Evolutionary conservation across 2,113 vertebrate genomes (phyloP).

Genomic region (Pipa parva): DNA sequence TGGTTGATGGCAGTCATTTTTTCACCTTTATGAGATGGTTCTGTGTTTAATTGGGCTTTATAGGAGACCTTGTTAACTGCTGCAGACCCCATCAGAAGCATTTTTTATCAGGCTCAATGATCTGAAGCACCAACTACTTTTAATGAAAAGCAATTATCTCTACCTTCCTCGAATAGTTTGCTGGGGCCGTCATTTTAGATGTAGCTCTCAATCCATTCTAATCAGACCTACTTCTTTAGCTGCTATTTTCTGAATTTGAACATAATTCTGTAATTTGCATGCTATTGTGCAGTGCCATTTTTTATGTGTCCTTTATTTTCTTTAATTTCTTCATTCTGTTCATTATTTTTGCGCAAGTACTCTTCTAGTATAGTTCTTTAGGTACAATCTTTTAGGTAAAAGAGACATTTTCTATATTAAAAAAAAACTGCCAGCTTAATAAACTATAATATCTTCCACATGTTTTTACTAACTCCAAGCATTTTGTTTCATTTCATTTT

Average conservation of each 20-base stretch:
- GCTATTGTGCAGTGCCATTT: too few species aligned
- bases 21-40: slow-evolving; percentile 47
- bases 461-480: too few species aligned
- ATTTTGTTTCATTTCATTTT: too few species aligned
- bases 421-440: too few species aligned
- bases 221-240: slow-evolving; percentile 47
- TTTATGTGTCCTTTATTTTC: too few species aligned
- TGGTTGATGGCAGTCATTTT: slow-evolving; percentile 45
- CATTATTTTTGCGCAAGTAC: too few species aligned
- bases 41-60: slow-evolving; percentile 62
- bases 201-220: slow-evolving; percentile 47
- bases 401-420: too few species aligned
- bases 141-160: slow-evolving; percentile 60
- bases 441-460: too few species aligned
- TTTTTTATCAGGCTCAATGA: slow-evolving; percentile 60
- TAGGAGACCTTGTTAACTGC: slow-evolving; percentile 55
- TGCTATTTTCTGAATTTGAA: slow-evolving; percentile 4
- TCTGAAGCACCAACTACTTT: slow-evolving; percentile 68
- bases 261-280: neutral
- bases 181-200: slow-evolving; percentile 47
- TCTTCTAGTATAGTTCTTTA: too few species aligned
- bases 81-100: slow-evolving; percentile 53
- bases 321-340: too few species aligned
- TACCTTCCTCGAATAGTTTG: slow-evolving; percentile 55
- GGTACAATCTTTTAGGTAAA: too few species aligned